A percentile compares a stretch with the other conserved stretches of the same genome.
Evolutionary conservation across 2,113 vertebrate species (phyloP).

Genomic region (Syngnathus scovelli): DNA sequence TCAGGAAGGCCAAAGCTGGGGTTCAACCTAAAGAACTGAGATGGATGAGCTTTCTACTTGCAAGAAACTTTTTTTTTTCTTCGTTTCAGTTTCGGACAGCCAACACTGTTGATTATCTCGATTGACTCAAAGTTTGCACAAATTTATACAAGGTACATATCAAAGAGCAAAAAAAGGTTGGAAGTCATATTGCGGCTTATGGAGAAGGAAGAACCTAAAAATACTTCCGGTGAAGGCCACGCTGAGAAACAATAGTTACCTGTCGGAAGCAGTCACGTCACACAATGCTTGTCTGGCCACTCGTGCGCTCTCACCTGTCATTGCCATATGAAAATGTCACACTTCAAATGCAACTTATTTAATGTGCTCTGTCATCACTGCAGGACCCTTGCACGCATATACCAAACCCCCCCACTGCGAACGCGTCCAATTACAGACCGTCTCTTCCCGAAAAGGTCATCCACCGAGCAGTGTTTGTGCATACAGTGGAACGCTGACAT

Average conservation of each 20-base stretch:
- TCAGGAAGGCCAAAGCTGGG: too few species aligned
- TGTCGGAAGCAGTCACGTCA: not conserved
- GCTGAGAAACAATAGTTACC: not conserved
- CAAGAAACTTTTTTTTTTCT: too few species aligned
- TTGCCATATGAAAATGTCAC: constrained; percentile 43
- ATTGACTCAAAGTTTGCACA: too few species aligned
- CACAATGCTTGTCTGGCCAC: not conserved
- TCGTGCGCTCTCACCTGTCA: constrained; percentile 5
- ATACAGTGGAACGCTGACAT: not conserved
- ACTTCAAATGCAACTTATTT: constrained; percentile 34
- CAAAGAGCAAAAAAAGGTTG: too few species aligned
- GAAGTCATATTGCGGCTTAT: not conserved
- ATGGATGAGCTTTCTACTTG: too few species aligned
- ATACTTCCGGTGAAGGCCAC: not conserved
- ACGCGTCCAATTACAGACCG: constrained; percentile 47
- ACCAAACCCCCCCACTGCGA: constrained; percentile 24
- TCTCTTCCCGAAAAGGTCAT: constrained; percentile 53
- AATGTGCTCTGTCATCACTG: constrained; percentile 18
- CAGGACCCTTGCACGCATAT: not conserved
- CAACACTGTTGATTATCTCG: too few species aligned
- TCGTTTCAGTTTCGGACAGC: too few species aligned
- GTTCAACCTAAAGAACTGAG: too few species aligned
- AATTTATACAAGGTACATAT: too few species aligned
- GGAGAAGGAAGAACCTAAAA: not conserved
- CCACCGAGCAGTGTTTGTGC: not conserved